Percentiles rank a stretch among this genome's conserved stretches.
phyloP scores from a whole-genome alignment of 2,888 invertebrate species.

The Saturnia japonica region DNA sequence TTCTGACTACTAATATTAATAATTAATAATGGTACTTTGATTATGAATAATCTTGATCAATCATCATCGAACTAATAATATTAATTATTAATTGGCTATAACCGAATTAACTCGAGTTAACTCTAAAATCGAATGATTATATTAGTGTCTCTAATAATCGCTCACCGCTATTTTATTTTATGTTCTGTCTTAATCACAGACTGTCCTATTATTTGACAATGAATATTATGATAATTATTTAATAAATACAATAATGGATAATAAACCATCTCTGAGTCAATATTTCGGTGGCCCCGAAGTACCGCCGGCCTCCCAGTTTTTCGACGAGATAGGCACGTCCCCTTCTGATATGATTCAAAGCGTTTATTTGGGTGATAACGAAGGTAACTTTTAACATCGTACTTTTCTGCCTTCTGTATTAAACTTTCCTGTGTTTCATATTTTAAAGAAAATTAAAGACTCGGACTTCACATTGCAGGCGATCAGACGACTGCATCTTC shows the following conservation, averaged over 20 bases:
- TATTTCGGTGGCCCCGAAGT: conserved; percentile 77
- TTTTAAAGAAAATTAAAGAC: conserved; percentile 7
- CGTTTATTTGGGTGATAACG: conserved; percentile 69
- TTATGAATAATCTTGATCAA: too few relatives aligned
- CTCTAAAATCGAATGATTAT: too few relatives aligned
- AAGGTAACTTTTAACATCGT: conserved; percentile 44
- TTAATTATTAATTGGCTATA: too few relatives aligned
- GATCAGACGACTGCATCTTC: conserved; percentile 46
- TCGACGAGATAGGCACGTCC: conserved; percentile 75
- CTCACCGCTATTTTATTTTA: conserved; percentile 2
- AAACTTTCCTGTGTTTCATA: conserved; percentile 8
- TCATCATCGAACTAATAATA: too few relatives aligned
- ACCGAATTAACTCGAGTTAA: too few relatives aligned
- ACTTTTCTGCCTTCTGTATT: conserved; percentile 23
- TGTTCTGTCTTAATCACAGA: background rate
- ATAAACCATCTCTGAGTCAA: conserved; percentile 80
- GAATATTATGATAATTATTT: too few relatives aligned
- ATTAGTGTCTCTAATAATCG: too few relatives aligned
- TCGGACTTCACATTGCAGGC: conserved; percentile 31
- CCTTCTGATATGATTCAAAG: conserved; percentile 77
- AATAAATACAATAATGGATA: conserved; percentile 59
- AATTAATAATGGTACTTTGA: too few relatives aligned
- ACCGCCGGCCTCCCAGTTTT: conserved; percentile 74
- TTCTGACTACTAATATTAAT: too few relatives aligned
- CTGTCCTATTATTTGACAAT: background rate